Evolutionary conservation across 2,797 vertebrate genomes (phyloP).

Genomic region (Artibeus lituratus): DNA sequence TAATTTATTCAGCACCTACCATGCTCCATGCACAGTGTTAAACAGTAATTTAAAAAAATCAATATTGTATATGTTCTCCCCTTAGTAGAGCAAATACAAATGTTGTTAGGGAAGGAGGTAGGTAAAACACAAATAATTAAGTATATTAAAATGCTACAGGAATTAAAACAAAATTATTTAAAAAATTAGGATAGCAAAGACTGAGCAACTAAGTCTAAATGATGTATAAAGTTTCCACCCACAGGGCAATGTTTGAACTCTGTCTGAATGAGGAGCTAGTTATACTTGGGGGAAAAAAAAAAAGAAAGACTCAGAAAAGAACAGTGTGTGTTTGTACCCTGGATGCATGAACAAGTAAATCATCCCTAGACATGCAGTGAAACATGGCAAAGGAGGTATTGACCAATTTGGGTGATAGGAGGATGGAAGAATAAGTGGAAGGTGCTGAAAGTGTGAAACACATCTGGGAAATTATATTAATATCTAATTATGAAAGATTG

Average conservation of each 20-base stretch:
- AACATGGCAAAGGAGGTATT: background rate
- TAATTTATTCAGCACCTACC: background rate
- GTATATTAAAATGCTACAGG: background rate
- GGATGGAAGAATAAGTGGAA: background rate
- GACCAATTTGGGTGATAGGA: background rate
- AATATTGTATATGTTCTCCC: background rate
- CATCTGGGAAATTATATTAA: background rate
- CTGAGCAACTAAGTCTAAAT: background rate
- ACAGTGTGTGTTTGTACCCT: background rate
- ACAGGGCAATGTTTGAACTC: background rate
- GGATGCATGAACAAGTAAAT: background rate
- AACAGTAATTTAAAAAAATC: background rate
- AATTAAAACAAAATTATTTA: background rate
- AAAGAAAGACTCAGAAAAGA: background rate
- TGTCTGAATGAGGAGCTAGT: background rate
- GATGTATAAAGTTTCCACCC: background rate
- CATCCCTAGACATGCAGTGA: fast-evolving
- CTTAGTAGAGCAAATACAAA: background rate
- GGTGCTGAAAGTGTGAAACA: background rate
- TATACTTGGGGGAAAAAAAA: background rate
- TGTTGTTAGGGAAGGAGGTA: background rate
- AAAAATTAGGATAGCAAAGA: background rate
- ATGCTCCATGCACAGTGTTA: background rate
- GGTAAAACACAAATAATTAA: background rate
- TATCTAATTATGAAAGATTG: background rate